phyloP scores from a whole-genome alignment of 1,140 invertebrate genomes.

The Temnothorax nylanderi region DNA sequence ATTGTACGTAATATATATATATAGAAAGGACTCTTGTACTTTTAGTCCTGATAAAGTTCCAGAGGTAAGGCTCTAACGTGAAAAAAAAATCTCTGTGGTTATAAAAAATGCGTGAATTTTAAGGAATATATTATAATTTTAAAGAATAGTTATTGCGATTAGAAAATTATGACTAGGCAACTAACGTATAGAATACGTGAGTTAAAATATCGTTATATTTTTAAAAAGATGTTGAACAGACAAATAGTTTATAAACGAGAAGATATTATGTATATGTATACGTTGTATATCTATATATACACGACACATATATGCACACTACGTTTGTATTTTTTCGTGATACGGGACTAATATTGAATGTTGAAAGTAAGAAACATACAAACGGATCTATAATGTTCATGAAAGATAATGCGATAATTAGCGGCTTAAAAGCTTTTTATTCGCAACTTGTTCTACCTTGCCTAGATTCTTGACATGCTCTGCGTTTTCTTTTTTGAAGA shows the following conservation, averaged over 20 bases:
- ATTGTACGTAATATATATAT: background rate
- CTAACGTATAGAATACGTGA: conserved; percentile 46
- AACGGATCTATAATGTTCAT: background rate
- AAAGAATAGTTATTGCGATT: conserved; percentile 38
- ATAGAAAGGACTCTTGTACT: background rate
- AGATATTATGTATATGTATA: conserved; percentile 39
- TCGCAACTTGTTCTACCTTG: background rate
- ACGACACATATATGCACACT: background rate
- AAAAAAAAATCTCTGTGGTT: background rate
- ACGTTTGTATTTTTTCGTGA: conserved; percentile 42
- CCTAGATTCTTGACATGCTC: background rate
- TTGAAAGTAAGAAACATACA: conserved; percentile 2
- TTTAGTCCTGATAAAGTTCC: conserved; percentile 3
- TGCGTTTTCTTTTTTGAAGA: background rate
- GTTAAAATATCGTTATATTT: conserved; percentile 63
- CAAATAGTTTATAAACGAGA: conserved; percentile 49
- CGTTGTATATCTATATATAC: conserved; percentile 9
- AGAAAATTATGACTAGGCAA: conserved; percentile 24
- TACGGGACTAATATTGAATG: conserved; percentile 36
- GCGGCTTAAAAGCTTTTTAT: background rate
- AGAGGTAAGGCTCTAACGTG: background rate
- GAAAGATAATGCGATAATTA: background rate
- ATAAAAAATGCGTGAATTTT: conserved; percentile 37
- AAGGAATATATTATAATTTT: conserved; percentile 30
- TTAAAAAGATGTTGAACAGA: conserved; percentile 50